phyloP scores from a whole-genome alignment of 2,888 invertebrate genomes.

The Drosophila algonquin region DNA sequence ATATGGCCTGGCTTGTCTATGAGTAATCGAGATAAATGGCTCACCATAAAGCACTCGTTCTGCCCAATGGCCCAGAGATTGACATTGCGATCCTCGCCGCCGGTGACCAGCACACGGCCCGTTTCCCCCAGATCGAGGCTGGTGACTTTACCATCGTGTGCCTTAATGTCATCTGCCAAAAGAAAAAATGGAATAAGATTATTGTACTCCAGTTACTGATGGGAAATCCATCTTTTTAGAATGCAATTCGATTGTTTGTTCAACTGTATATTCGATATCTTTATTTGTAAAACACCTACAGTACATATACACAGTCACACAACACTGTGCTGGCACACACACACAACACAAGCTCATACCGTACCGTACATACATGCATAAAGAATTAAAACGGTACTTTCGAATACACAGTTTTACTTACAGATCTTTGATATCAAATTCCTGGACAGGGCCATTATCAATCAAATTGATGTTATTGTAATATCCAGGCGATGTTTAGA shows the following conservation, averaged over 20 bases:
- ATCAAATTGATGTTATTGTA: constrained; percentile 70
- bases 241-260: not conserved
- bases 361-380: constrained; percentile 5
- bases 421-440: constrained; percentile 84
- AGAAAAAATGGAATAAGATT: not conserved
- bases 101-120: constrained; percentile 85
- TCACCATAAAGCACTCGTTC: constrained; percentile 96
- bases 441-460: constrained; percentile 83
- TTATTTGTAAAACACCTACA: not conserved
- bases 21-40: constrained; percentile 15
- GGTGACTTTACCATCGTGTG: constrained; percentile 83
- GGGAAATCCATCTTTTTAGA: not conserved
- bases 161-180: constrained; percentile 83
- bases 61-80: constrained; percentile 98
- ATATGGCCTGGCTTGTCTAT: not conserved
- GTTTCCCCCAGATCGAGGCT: constrained; percentile 84
- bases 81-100: constrained; percentile 98
- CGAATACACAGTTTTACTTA: constrained; percentile 74
- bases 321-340: not conserved
- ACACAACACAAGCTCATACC: not conserved
- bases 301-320: not conserved
- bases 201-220: not conserved
- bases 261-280: not conserved
- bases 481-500: constrained; percentile 16
- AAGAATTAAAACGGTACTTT: constrained; percentile 37